Conservation (phyloP, 2,797 vertebrate species). For the Arctocebus calabarensis region DNA sequence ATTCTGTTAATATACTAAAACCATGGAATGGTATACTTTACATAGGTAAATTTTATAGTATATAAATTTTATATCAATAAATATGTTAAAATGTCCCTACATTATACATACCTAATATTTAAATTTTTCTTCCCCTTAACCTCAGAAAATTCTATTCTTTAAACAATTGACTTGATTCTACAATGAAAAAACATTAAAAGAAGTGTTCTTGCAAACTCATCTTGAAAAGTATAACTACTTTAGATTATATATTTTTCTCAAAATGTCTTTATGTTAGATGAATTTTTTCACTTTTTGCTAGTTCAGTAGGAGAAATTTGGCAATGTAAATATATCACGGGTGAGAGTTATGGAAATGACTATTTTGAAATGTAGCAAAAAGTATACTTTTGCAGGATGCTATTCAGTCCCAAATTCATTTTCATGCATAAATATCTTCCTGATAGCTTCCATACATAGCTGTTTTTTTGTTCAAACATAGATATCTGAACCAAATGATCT, state of each 20-base stretch:
- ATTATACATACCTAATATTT: conserved; percentile 42
- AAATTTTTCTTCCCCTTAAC: background rate
- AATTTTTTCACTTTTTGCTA: conserved; percentile 62
- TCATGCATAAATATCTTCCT: conserved; percentile 60
- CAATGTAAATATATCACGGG: conserved; percentile 69
- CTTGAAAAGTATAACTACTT: conserved; percentile 26
- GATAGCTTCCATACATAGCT: conserved; percentile 26
- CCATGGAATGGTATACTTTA: background rate
- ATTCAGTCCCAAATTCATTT: conserved; percentile 62
- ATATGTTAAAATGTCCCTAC: background rate
- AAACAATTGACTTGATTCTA: background rate
- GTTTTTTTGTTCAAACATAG: background rate
- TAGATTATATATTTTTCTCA: conserved; percentile 47
- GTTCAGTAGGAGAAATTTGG: conserved; percentile 60
- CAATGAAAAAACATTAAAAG: conserved; percentile 31
- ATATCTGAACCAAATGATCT: conserved; percentile 24
- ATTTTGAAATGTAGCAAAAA: conserved; percentile 60
- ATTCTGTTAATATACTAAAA: background rate
- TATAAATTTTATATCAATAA: background rate
- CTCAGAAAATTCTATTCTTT: background rate
- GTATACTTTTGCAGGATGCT: conserved; percentile 47
- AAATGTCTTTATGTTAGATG: conserved; percentile 39
- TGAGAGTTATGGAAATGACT: conserved; percentile 59
- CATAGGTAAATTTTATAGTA: background rate
- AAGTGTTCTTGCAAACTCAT: background rate